Evolutionary conservation across 2,797 vertebrate species (phyloP), one percentile per base, ranked within the genome.

Genomic region (Rhabdophis nuchalis): DNA sequence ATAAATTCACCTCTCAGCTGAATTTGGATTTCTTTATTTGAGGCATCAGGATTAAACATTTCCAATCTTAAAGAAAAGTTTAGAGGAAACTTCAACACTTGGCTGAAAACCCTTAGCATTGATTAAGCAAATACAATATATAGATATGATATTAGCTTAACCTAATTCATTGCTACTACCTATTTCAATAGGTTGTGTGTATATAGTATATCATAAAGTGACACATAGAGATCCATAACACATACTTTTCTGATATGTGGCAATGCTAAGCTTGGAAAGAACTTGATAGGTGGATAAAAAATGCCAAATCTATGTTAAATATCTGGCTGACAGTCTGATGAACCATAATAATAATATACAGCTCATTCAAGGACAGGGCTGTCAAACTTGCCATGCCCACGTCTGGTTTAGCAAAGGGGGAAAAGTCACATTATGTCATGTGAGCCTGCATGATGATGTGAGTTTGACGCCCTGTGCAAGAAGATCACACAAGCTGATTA

Each of bases 31-130:
- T 94, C 87, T 86, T 89, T 95, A 93, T 93, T 29, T 94, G 95
- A 96, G 94, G 94, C 94, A 94, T 94, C 95, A 95, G 60, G 89
- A 95, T 94, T 94, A 92, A 92, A 93, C 90, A 92, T 94, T 94
- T 92, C 94, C 93, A 95, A 87, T 95, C 54, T 93, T 29, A 57
- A 85, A 90, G 13, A 61, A 88, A 89, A 52, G 72, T 90, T 60
- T 20, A 93, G 61, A 86, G 60, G 58, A 94, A 86, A 87, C 18
- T 93, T 92, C 92, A 91, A 20, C n/a, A 50, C 86, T 92, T 60
- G 94, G 94, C 95, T 96, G 96, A 95, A 91, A 95, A 85, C 95
- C 94, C 93, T 96, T 96, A 95, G 86, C 87, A 4, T 58, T 93
- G 68, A 72, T 92, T 94, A 95, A 94, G 85, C 86, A 94, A 94